These are phyloP conservation scores for Microcaecilia unicolor DNA, from an alignment of 2,797 vertebrate species.

Conservation along the genomic window DNA sequence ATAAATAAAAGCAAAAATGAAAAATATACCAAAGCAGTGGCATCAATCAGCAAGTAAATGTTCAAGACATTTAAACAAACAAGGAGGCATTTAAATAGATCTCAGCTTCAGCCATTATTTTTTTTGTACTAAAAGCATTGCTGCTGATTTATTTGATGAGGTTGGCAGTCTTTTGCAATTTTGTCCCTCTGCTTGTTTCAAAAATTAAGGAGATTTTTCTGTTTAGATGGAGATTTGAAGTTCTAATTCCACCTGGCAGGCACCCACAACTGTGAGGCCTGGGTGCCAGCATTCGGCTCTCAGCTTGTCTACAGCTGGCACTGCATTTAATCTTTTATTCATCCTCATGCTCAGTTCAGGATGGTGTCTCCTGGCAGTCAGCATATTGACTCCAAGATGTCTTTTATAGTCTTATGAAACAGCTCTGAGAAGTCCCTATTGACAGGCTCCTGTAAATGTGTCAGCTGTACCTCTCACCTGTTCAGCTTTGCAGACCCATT, in stretches of 20 bases:
- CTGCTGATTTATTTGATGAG: conserved; percentile 46
- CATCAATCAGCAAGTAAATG: conserved; percentile 48
- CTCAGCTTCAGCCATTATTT: conserved; percentile 47
- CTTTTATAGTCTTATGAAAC: too few relatives aligned
- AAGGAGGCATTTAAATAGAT: conserved; percentile 44
- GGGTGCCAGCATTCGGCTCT: conserved; percentile 23
- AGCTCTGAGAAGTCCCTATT: too few relatives aligned
- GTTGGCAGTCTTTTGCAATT: conserved; percentile 25
- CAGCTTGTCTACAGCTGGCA: conserved; percentile 28
- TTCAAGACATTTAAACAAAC: conserved; percentile 55
- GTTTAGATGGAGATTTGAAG: conserved; percentile 9
- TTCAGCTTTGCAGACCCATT: too few relatives aligned
- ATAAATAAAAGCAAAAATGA: conserved; percentile 38
- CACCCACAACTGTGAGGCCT: conserved; percentile 10
- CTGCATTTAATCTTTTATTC: too few relatives aligned
- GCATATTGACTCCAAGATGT: too few relatives aligned
- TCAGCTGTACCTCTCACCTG: too few relatives aligned
- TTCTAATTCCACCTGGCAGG: conserved; percentile 16
- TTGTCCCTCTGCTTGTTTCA: conserved; percentile 17
- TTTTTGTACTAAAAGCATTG: conserved; percentile 23
- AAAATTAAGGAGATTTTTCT: conserved; percentile 11
- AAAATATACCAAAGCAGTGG: conserved; percentile 19
- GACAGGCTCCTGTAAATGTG: too few relatives aligned
- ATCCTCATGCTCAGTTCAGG: too few relatives aligned
- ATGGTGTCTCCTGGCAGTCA: too few relatives aligned